Conservation (phyloP, 2,113 vertebrate genomes). For the Onychorhynchus coronatus region DNA sequence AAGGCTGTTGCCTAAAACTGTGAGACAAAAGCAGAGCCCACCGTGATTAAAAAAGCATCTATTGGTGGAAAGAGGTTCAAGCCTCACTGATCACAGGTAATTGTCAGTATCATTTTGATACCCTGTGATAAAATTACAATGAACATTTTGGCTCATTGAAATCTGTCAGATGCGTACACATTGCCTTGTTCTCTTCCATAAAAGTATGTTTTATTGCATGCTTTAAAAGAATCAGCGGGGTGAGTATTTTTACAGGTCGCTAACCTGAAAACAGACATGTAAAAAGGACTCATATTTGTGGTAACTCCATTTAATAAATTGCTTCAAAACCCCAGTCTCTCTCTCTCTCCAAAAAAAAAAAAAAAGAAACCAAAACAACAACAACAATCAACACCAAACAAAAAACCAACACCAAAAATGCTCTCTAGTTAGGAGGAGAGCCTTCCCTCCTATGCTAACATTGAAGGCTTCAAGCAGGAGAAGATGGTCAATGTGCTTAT, state of each 20-base stretch:
- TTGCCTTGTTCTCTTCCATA: slow-evolving; percentile 5
- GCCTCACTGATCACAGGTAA: background rate
- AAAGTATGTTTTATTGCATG: background rate
- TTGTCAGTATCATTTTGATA: background rate
- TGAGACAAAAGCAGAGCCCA: background rate
- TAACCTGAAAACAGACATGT: background rate
- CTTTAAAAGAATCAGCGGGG: background rate
- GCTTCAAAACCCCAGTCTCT: background rate
- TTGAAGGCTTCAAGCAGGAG: background rate
- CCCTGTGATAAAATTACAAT: background rate
- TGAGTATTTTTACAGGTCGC: background rate
- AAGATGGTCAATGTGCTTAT: background rate
- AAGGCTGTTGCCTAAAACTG: background rate
- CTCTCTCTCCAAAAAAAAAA: background rate
- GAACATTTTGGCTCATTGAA: background rate
- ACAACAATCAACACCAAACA: too few relatives aligned
- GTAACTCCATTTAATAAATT: background rate
- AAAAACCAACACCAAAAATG: background rate
- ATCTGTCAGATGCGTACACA: background rate
- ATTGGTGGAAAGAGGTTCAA: background rate
- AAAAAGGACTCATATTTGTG: background rate
- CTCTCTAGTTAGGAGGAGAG: background rate
- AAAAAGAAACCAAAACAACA: background rate
- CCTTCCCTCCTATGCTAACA: background rate
- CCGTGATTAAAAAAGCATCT: background rate